Conservation (phyloP, 2,113 vertebrate species). For the Muscicapa adusta region DNA sequence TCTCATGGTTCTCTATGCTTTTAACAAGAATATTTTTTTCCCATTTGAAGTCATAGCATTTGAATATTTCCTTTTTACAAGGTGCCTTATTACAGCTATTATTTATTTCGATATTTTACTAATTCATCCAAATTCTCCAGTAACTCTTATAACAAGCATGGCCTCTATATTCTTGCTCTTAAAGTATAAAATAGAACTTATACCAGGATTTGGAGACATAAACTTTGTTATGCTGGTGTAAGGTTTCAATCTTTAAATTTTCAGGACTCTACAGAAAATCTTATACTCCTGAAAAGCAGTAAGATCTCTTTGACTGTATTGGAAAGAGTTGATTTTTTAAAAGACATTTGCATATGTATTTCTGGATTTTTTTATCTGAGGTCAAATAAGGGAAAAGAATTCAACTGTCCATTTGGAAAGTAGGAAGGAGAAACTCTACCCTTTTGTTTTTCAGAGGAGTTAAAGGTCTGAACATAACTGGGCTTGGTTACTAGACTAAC, state of each 20-base stretch:
- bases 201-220: not conserved
- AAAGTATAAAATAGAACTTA: not conserved
- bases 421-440: not conserved
- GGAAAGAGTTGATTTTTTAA: not conserved
- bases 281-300: not conserved
- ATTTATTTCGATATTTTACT: not conserved
- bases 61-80: not conserved
- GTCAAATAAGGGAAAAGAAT: not conserved
- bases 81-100: not conserved
- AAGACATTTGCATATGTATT: not conserved
- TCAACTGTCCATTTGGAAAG: not conserved
- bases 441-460: not conserved
- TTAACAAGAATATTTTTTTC: not conserved
- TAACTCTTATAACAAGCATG: not conserved
- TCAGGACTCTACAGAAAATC: not conserved
- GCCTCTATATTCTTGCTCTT: not conserved
- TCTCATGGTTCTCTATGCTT: not conserved
- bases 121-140: not conserved
- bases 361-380: not conserved
- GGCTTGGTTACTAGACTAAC: not conserved
- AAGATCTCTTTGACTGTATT: not conserved
- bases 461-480: not conserved
- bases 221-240: not conserved
- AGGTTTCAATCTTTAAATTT: not conserved
- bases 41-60: not conserved